A percentile compares a stretch with the other conserved stretches of the same genome.
Conservation (phyloP, 2,797 vertebrate genomes). For the Prionace glauca region DNA sequence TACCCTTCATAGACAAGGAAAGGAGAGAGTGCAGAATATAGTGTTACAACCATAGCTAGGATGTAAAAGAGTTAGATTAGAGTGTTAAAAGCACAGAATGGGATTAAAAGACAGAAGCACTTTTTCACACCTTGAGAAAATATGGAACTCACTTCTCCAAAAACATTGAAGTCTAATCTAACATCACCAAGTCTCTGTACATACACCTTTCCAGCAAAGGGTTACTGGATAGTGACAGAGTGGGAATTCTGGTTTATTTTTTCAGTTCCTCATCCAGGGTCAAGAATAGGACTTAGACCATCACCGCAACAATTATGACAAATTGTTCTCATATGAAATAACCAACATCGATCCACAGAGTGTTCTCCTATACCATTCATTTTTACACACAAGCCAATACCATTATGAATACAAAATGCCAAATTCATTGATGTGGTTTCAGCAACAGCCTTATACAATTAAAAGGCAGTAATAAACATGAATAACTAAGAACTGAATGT, state of each 20-base stretch:
- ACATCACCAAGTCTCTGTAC: background rate
- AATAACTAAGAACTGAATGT: background rate
- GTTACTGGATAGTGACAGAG: background rate
- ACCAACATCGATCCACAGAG: background rate
- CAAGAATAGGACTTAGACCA: background rate
- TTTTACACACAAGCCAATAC: background rate
- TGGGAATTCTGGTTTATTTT: background rate
- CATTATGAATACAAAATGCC: background rate
- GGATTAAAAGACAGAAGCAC: no score
- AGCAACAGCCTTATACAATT: background rate
- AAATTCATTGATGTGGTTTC: background rate
- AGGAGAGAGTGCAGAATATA: no score
- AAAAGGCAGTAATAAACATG: background rate
- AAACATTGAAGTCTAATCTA: background rate
- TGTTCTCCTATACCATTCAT: background rate
- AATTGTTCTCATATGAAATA: background rate
- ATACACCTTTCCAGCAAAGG: background rate
- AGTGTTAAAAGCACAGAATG: no score
- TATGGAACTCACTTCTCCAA: no score
- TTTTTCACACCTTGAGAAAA: no score
- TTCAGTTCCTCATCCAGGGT: background rate
- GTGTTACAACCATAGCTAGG: no score
- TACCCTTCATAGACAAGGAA: no score
- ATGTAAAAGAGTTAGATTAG: no score
- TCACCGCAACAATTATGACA: background rate